Conservation (phyloP, 2,888 invertebrate genomes). For the Tuta absoluta region DNA sequence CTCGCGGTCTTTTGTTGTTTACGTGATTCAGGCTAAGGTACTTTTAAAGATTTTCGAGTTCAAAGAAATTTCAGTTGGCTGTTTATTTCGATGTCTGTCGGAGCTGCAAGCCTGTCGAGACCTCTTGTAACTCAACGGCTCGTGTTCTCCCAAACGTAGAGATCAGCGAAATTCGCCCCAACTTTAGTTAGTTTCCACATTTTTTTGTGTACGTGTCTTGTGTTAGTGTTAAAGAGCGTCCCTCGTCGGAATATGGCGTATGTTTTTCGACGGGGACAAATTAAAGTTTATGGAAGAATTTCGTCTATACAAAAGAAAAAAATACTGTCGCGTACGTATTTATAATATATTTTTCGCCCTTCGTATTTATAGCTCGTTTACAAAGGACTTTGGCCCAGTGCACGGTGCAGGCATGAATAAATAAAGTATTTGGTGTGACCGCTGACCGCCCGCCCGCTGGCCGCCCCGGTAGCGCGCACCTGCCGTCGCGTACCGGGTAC, state of each 20-base stretch:
- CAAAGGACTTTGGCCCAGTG: constrained; percentile 21
- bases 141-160: constrained; percentile 26
- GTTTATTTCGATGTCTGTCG: constrained; percentile 8
- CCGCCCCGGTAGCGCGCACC: constrained; percentile 40
- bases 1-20: constrained; percentile 9
- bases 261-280: neutral
- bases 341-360: constrained; percentile 11
- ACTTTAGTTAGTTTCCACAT: constrained; percentile 17
- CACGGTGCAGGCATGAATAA: constrained; percentile 23
- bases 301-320: neutral
- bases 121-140: constrained; percentile 26
- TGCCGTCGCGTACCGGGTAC: constrained; percentile 41
- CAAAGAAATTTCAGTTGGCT: constrained; percentile 16
- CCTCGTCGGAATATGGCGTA: neutral
- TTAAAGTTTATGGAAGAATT: neutral
- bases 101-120: constrained; percentile 19
- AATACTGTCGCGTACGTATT: neutral
- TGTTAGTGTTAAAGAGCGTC: neutral
- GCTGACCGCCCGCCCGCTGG: constrained; percentile 35
- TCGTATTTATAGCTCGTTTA: constrained; percentile 2
- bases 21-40: constrained; percentile 5
- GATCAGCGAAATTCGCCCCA: constrained; percentile 17
- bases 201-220: constrained; percentile 13
- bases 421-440: constrained; percentile 30
- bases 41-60: constrained; percentile 16